phyloP scores from a whole-genome alignment of 2,113 vertebrate genomes.

The Odontesthes bonariensis region DNA sequence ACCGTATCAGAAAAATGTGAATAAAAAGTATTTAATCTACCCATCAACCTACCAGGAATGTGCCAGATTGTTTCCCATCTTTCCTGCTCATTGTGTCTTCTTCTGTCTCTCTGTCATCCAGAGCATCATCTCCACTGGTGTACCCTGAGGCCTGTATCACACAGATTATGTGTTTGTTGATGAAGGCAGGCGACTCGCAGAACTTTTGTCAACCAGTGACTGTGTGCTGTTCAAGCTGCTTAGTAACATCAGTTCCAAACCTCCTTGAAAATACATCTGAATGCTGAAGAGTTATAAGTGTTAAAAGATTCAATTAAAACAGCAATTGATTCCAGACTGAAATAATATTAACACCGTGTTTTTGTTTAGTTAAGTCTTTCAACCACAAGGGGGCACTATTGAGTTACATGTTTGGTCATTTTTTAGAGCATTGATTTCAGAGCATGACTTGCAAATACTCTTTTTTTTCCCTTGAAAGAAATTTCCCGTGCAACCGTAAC shows the following conservation, averaged over 20 bases:
- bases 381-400: conserved; percentile 42
- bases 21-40: too few species aligned
- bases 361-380: background rate
- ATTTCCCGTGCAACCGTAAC: background rate
- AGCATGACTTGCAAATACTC: background rate
- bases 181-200: background rate
- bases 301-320: too few species aligned
- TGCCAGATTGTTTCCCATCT: conserved; percentile 14
- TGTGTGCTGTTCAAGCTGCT: background rate
- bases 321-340: too few species aligned
- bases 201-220: background rate
- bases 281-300: background rate
- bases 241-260: background rate
- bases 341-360: too few species aligned
- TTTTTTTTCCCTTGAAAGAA: background rate
- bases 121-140: conserved; percentile 82
- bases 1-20: background rate
- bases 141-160: conserved; percentile 87
- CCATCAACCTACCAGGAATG: conserved; percentile 26
- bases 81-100: conserved; percentile 61
- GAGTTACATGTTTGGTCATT: background rate
- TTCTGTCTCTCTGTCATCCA: conserved; percentile 82
- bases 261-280: background rate
- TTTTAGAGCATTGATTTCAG: too few species aligned
- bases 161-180: background rate